These are phyloP conservation scores for Sisyra nigra DNA, from an alignment of 2,888 invertebrate genomes.

Conservation along the genomic window DNA sequence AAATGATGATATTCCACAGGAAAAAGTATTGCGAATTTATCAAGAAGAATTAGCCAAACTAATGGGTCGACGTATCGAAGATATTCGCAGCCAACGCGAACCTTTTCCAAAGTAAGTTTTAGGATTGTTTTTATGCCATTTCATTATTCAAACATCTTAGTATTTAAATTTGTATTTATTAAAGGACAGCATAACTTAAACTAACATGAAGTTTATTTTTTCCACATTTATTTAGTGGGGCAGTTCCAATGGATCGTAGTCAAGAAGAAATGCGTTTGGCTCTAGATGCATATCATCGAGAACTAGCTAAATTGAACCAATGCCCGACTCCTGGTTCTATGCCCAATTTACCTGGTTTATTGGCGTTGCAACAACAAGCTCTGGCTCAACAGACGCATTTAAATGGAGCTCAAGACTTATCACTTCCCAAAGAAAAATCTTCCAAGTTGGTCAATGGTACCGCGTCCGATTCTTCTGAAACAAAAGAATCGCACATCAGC, in stretches of 20 bases:
- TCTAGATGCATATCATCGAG: conserved; percentile 82
- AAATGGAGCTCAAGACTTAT: conserved; percentile 53
- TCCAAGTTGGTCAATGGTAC: conserved; percentile 46
- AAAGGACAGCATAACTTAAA: conserved; percentile 37
- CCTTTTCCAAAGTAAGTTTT: conserved; percentile 59
- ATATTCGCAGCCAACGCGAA: conserved; percentile 58
- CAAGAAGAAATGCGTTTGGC: conserved; percentile 82
- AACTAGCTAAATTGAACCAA: conserved; percentile 75
- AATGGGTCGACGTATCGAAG: conserved; percentile 63
- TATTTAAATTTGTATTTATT: conserved; percentile 15
- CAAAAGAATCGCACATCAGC: not conserved
- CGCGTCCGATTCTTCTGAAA: conserved; percentile 41
- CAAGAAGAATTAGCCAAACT: conserved; percentile 90
- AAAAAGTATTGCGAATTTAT: conserved; percentile 87
- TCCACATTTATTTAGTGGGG: conserved; percentile 71
- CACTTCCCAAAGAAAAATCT: conserved; percentile 61
- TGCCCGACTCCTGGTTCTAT: conserved; percentile 30
- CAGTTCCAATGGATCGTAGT: conserved; percentile 43
- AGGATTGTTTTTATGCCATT: not conserved
- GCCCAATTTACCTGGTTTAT: conserved; percentile 40
- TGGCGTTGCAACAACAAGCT: conserved; percentile 64
- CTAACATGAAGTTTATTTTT: conserved; percentile 58
- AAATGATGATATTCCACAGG: conserved; percentile 90
- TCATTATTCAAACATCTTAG: not conserved
- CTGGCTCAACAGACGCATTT: conserved; percentile 31